Evolutionary conservation across 1,140 invertebrate genomes (phyloP), one percentile per base, ranked within the genome.

Genomic region (Subanguina moxae): DNA sequence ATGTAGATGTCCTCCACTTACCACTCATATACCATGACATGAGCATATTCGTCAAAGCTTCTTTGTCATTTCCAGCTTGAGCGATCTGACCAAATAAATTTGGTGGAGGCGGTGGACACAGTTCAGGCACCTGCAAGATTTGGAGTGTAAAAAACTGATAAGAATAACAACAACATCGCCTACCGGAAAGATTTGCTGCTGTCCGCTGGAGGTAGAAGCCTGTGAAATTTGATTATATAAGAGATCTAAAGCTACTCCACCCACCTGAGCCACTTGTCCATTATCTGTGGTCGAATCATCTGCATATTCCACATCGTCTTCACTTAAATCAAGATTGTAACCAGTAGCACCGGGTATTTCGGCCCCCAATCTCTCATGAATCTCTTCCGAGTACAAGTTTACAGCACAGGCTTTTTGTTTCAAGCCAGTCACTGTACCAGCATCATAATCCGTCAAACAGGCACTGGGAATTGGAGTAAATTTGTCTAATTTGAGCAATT

Each of bases 1-100:
- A 59, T n/a, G n/a, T n/a, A n/a, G n/a, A n/a, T n/a, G n/a, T n/a
- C n/a, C n/a, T n/a, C n/a, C n/a, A 11, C 42, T 68, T 48, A 30
- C 76, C 76, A 28, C 30, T 32, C 76, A 75, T 75, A 46, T 75
- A 78, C 76, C 76, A 75, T n/a, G 61, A 38, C 76, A 78, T 75
- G 7, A 78, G 62, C 64, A 76, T 78, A 45, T 75, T 75, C 9
- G 73, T 74, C 71, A 74, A 42, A 5, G 75, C 73, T 59, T 72
- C 70, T 46, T 78, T 74, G 3, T 74, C 67, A 15, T 30, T 66
- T 1, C 43, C 45, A 27, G 73, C 66, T 32, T 46, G 21, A 7
- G 75, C 23, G 25, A 74, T 58, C 46, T 74, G 71, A 9, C 43
- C 43, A 30, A 74, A 76, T 13, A 74, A 25, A 52, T 59, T 38